Percentiles rank a stretch among this genome's conserved stretches.
These are phyloP conservation scores for Ceratina calcarata DNA, from an alignment of 1,140 invertebrate genomes.

Conservation along the genomic window DNA sequence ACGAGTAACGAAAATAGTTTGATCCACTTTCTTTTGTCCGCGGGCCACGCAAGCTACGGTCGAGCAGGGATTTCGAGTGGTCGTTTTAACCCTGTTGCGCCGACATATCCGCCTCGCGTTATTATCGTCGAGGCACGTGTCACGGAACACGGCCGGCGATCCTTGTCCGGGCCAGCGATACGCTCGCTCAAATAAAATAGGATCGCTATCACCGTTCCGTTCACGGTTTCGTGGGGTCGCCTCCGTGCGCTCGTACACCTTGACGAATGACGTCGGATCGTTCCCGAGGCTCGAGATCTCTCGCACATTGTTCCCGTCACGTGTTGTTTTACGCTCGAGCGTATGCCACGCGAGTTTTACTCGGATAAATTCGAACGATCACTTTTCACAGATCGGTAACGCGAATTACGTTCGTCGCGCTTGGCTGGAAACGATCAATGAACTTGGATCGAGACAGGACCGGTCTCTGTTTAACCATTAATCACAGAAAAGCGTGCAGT, in stretches of 20 bases:
- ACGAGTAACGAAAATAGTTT: too few species aligned
- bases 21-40: too few species aligned
- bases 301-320: constrained; percentile 32
- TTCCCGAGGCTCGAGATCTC: constrained; percentile 26
- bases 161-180: constrained; percentile 29
- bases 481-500: background rate
- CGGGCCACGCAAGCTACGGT: too few species aligned
- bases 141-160: constrained; percentile 2
- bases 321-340: constrained; percentile 34
- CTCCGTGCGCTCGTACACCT: constrained; percentile 18
- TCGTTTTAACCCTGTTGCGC: background rate
- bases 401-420: background rate
- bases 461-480: background rate
- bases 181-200: constrained; percentile 23
- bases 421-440: constrained; percentile 7
- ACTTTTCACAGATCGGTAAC: constrained; percentile 21
- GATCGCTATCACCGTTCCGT: constrained; percentile 24
- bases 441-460: background rate
- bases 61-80: background rate
- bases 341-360: background rate
- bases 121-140: constrained; percentile 7
- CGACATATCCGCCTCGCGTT: background rate
- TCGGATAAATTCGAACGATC: background rate
- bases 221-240: constrained; percentile 15
- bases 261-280: constrained; percentile 43